Base-by-base conservation (phyloP, 1,140 invertebrate species). In the Onthophagus taurus region DNA sequence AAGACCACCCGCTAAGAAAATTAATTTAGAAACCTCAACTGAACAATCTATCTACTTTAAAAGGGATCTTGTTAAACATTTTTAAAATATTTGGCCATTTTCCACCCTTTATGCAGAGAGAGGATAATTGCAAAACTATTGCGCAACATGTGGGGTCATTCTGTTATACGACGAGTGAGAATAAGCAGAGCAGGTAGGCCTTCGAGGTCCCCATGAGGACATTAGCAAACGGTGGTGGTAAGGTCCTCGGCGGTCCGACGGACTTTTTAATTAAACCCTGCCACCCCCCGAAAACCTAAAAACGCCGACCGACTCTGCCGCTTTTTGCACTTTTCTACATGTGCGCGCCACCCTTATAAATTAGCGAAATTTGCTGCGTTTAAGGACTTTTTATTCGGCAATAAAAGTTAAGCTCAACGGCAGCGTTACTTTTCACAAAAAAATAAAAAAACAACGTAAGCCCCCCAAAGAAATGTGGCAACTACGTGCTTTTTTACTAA, bases 81-180 rank as follows among this genome's bases (percentile, higher is more conserved):
- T n/a, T n/a, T n/a, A n/a, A n/a, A n/a, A n/a, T n/a, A n/a, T n/a
- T n/a, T n/a, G n/a, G n/a, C n/a, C n/a, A n/a, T n/a, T n/a, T n/a
- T n/a, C n/a, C n/a, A n/a, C n/a, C n/a, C n/a, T n/a, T n/a, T n/a
- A n/a, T n/a, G n/a, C n/a, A n/a, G n/a, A n/a, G n/a, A n/a, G n/a
- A 41, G 57, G 59, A 58, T 63, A 63, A 63, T 63, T 63, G 59
- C 60, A 53, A 61, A 63, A 63, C 60, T 63, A 63, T 63, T 51
- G 54, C 49, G 53, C 55, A 59, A 59, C 59, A 61, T 61, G 56
- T 63, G 60, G 58, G 57, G 53, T 60, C 59, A 61, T 61, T 60
- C 58, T 53, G 26, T 24, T 61, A 61, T n/a, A n/a, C n/a, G n/a
- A n/a, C n/a, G n/a, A 57, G 58, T 52, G 55, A 48, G 53, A 53